These are phyloP conservation scores for Herminia tarsipennalis DNA, from an alignment of 2,888 invertebrate genomes.

Conservation along the genomic window DNA sequence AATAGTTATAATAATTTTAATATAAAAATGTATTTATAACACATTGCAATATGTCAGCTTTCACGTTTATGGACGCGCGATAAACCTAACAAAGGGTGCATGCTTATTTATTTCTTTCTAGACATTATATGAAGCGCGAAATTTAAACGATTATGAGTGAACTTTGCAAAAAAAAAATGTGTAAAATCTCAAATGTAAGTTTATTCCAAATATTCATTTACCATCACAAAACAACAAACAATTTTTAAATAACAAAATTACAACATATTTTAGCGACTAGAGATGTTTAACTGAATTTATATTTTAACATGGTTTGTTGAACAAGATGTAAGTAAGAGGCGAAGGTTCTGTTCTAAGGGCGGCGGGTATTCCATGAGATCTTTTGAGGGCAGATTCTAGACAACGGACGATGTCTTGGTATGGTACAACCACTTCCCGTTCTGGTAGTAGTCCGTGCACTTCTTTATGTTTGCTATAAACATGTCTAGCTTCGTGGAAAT, in stretches of 20 bases:
- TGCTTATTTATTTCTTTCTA: too few relatives aligned
- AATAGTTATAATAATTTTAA: too few relatives aligned
- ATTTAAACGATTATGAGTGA: too few relatives aligned
- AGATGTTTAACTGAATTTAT: constrained; percentile 15
- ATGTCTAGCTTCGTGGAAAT: constrained; percentile 4
- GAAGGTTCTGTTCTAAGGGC: constrained; percentile 47
- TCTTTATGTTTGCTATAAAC: constrained; percentile 17
- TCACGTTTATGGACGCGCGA: too few relatives aligned
- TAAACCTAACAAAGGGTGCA: too few relatives aligned
- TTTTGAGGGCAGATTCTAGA: constrained; percentile 59
- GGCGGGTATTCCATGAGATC: constrained; percentile 33
- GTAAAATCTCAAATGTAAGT: too few relatives aligned
- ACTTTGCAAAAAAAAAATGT: too few relatives aligned
- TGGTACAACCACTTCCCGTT: constrained; percentile 41
- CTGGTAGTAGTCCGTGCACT: constrained; percentile 20
- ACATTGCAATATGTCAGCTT: too few relatives aligned
- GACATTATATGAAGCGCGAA: too few relatives aligned
- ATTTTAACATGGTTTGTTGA: constrained; percentile 60
- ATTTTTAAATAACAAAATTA: constrained; percentile 24
- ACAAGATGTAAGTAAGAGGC: constrained; percentile 70
- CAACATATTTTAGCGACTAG: constrained; percentile 51
- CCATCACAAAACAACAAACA: constrained; percentile 15
- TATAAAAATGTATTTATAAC: too few relatives aligned
- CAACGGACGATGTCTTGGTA: constrained; percentile 71
- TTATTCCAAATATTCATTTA: constrained; percentile 9